Conservation (phyloP, 2,797 vertebrate species). For the Rhinophrynus dorsalis region DNA sequence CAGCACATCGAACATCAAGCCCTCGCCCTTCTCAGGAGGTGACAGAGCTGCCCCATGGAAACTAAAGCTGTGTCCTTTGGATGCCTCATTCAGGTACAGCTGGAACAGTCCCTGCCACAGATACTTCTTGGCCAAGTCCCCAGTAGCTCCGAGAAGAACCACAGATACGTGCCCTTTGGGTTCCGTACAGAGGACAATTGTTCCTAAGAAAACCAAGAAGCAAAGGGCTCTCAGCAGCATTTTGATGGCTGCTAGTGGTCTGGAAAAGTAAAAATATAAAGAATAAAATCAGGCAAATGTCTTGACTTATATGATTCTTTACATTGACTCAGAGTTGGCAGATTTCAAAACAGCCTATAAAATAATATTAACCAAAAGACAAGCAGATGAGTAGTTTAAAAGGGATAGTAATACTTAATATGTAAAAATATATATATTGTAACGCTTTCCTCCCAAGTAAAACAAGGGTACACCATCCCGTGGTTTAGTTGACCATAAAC, state of each 20-base stretch:
- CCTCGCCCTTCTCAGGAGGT: constrained; percentile 64
- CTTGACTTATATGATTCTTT: too few relatives aligned
- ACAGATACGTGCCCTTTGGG: constrained; percentile 81
- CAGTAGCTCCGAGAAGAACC: constrained; percentile 86
- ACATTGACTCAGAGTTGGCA: too few relatives aligned
- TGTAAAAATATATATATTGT: too few relatives aligned
- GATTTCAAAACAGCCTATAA: too few relatives aligned
- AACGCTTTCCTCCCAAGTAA: neutral
- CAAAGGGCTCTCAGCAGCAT: constrained; percentile 57
- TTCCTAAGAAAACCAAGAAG: constrained; percentile 52
- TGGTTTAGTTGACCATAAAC: too few relatives aligned
- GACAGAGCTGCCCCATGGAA: constrained; percentile 84
- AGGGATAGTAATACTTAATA: too few relatives aligned
- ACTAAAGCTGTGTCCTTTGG: constrained; percentile 80
- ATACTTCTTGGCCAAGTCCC: constrained; percentile 92
- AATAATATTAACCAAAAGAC: too few relatives aligned
- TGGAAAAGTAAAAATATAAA: neutral
- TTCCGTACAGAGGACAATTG: constrained; percentile 44
- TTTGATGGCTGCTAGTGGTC: constrained; percentile 28
- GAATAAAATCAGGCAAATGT: neutral
- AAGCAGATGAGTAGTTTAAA: too few relatives aligned
- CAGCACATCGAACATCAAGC: constrained; percentile 76
- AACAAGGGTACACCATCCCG: too few relatives aligned
- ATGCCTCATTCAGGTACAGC: constrained; percentile 80
- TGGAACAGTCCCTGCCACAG: constrained; percentile 94